Evolutionary conservation across 2,888 invertebrate genomes (phyloP), one percentile per base, ranked within the genome.

Genomic region (Drosophila greeni): DNA sequence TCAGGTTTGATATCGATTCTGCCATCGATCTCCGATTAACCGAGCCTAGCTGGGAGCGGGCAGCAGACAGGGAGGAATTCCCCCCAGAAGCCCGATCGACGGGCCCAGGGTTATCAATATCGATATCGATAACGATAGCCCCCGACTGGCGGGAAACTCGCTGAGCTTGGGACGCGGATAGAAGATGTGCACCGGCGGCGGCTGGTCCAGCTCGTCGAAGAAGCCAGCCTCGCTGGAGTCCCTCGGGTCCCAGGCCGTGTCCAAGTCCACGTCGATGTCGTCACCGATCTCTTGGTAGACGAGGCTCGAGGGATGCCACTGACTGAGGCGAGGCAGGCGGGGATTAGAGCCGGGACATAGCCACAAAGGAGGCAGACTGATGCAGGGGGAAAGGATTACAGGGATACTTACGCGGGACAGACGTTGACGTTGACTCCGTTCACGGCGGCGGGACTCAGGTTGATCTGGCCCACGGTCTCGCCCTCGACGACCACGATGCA

Each of bases 401-500:
- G 8, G 0, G 2, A 33, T 70, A 87, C 92, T 93, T 90, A 96
- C 96, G 93, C 92, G 76, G 93, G 93, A 90, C 96, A 96, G 34
- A 93, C 92, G 82, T 93, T 93, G 55, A 95, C 93, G 87, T 97
- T 97, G 75, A 93, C 91, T 39, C 95, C 95, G 65, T 92, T 92
- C 56, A 96, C 90, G 34, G 96, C 94, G 57, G 91, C 91, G 33
- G 91, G 90, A 72, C 94, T 94, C 68, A 97, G 90, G 85, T 94
- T 92, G 64, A 97, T 90, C 42, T 92, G 91, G 66, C 92, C 91
- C 18, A 91, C 90, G 84, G 92, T 90, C 89, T 94, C 94, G 61
- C 96, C 91, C 85, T 94, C 94, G 40, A 97, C 91, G 55, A 94
- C 93, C 82, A 95, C 94, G 61, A 97, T 92, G 88, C 97, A 97